These are phyloP conservation scores for Hipposideros larvatus DNA, from an alignment of 2,797 vertebrate species.

Conservation along the genomic window DNA sequence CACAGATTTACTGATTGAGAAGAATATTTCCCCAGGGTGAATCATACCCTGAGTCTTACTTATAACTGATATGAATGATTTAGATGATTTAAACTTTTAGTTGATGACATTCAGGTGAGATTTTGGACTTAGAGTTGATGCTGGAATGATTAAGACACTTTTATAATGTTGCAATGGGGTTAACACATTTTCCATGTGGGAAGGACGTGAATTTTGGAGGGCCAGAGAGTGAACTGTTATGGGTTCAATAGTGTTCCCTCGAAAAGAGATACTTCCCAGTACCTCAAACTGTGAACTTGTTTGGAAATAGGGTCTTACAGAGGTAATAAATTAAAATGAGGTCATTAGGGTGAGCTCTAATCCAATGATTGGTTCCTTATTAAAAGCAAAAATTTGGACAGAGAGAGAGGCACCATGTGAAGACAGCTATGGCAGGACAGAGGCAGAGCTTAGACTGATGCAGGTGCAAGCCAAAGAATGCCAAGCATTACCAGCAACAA, in stretches of 20 bases:
- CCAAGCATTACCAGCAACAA: not conserved
- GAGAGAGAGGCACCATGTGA: not conserved
- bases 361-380: not conserved
- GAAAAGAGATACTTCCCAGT: not conserved
- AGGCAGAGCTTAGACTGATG: not conserved
- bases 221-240: not conserved
- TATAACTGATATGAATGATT: not conserved
- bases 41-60: not conserved
- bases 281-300: not conserved
- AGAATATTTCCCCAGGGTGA: not conserved
- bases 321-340: not conserved
- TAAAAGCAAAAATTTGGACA: not conserved
- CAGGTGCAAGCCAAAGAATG: not conserved
- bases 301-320: not conserved
- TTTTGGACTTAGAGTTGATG: not conserved
- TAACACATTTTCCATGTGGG: not conserved
- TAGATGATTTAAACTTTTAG: not conserved
- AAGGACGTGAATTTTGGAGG: not conserved
- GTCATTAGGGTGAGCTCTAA: not conserved
- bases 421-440: not conserved
- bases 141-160: not conserved
- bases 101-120: not conserved
- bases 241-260: not conserved
- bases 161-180: not conserved
- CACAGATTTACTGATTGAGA: not conserved